Evolutionary conservation across 2,888 invertebrate genomes (phyloP), one percentile per base, ranked within the genome.

Genomic region (Synanthedon vespiformis): DNA sequence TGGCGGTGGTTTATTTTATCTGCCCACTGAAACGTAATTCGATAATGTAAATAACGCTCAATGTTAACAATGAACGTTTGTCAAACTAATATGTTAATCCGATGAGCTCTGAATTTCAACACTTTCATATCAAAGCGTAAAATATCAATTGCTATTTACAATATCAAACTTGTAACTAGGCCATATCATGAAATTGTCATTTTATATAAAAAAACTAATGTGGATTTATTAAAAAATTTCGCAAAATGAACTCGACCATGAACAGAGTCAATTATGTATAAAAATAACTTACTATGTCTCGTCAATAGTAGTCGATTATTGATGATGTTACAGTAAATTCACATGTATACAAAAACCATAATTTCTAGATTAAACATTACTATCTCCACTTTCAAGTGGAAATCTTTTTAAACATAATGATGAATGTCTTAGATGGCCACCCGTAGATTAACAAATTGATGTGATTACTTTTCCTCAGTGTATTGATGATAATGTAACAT

Each of bases 231-330:
- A n/a, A 44, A 44, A n/a, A 13, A 14, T 44, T 13, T 44, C 14
- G 14, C 3, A 12, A 44, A 44, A 44, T 13, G 2, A 44, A 13
- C 13, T 62, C 70, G 76, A 80, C 80, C 77, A 80, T 72, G 69
- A 67, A 68, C 67, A 68, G 68, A 70, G 85, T 84, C 85, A 84
- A 84, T 84, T 83, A 77, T 68, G 48, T 48, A 66, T 68, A 70
- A 65, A 72, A 71, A 70, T 76, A 44, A 34, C 34, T 10, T 34
- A 2, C 34, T 34, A 34, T 12, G 44, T 44, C 44, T 44, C 44
- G 44, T 44, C n/a, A 44, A 44, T 13, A 10, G 34, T 34, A 6
- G 6, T 34, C 10, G 10, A 34, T 34, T 34, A 34, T 10, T 34
- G 10, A 34, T 34, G 34, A 10, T 34, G 8, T 34, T 34, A 34